phyloP scores from a whole-genome alignment of 2,888 invertebrate genomes.

The Pterostichus madidus region DNA sequence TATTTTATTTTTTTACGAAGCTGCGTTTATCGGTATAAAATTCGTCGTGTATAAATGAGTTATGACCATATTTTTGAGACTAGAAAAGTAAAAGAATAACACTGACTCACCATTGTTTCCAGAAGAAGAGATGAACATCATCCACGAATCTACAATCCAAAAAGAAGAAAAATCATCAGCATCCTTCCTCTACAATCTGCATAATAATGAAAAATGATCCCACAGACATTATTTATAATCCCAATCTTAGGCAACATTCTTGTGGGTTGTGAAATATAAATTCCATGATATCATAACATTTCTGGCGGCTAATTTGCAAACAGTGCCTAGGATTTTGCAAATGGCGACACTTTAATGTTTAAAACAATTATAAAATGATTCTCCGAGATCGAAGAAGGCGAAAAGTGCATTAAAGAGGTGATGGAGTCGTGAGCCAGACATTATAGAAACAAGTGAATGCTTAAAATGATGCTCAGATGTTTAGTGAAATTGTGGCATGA shows the following conservation, averaged over 20 bases:
- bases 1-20: no score
- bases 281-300: slow-evolving; percentile 58
- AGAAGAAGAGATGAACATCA: background rate
- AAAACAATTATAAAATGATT: slow-evolving; percentile 54
- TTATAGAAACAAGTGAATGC: slow-evolving; percentile 39
- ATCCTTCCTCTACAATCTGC: slow-evolving; percentile 12
- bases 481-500: background rate
- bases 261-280: slow-evolving; percentile 42
- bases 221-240: slow-evolving; percentile 25
- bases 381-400: background rate
- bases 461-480: slow-evolving; percentile 25
- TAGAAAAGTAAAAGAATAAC: background rate
- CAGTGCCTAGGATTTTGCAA: slow-evolving; percentile 28
- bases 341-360: slow-evolving; percentile 59
- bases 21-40: no score
- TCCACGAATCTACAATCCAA: background rate
- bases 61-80: no score
- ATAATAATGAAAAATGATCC: slow-evolving; percentile 46
- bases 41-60: no score
- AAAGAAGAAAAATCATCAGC: slow-evolving; percentile 16
- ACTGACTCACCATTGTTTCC: slow-evolving; percentile 12
- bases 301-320: slow-evolving; percentile 53
- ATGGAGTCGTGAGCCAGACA: slow-evolving; percentile 42
- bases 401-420: slow-evolving; percentile 11
- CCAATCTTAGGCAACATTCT: slow-evolving; percentile 45